Evolutionary conservation across 2,113 vertebrate genomes (phyloP).

Genomic region (Phaethon lepturus): DNA sequence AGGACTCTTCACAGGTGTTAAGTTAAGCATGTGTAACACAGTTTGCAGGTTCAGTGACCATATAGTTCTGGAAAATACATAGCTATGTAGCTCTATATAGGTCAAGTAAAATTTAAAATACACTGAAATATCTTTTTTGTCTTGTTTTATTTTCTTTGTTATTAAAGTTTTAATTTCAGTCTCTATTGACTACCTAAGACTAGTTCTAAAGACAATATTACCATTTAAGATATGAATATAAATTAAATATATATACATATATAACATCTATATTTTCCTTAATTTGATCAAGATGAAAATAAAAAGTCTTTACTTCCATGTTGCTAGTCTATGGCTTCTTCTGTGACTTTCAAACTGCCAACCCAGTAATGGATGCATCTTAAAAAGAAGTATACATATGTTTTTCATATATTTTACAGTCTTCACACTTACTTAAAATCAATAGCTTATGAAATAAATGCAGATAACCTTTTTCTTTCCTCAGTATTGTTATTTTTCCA

Average conservation of each 20-base stretch:
- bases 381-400: background rate
- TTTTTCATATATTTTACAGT: background rate
- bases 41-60: background rate
- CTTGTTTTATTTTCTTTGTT: background rate
- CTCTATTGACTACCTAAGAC: background rate
- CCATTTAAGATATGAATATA: background rate
- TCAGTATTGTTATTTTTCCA: background rate
- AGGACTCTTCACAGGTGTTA: background rate
- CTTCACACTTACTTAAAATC: conserved; percentile 31
- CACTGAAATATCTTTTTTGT: background rate
- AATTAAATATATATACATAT: background rate
- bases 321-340: background rate
- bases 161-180: conserved; percentile 1
- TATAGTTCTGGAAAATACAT: background rate
- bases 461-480: conserved; percentile 37
- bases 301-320: background rate
- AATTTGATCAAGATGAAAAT: background rate
- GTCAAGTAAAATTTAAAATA: conserved; percentile 30
- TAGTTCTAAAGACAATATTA: background rate
- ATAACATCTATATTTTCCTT: background rate
- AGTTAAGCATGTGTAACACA: background rate
- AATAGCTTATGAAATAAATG: conserved; percentile 37
- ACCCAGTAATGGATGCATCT: background rate
- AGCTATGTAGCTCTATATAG: background rate
- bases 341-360: background rate